Conservation (phyloP, 2,113 vertebrate genomes). For the Eulemur rufifrons region DNA sequence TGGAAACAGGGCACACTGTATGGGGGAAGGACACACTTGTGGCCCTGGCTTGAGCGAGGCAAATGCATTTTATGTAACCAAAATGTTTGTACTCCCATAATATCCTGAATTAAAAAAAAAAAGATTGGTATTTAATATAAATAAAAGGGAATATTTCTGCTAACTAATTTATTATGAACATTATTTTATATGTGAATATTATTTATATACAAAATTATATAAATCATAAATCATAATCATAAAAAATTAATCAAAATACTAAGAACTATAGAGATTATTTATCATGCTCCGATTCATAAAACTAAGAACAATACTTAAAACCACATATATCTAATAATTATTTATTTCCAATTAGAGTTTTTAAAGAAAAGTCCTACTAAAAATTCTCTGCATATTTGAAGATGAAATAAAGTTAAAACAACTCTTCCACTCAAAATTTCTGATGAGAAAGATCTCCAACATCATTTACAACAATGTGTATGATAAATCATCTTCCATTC, state of each 20-base stretch:
- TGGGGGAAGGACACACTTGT: too few species aligned
- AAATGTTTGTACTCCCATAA: too few species aligned
- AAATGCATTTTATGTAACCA: too few species aligned
- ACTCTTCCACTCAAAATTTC: background rate
- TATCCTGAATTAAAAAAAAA: background rate
- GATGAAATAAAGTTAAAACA: conserved; percentile 15
- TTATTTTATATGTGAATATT: background rate
- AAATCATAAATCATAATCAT: background rate
- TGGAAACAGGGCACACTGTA: too few species aligned
- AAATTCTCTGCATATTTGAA: background rate
- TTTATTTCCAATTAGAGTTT: background rate
- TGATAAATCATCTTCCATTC: background rate
- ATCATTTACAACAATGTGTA: background rate
- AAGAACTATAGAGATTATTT: background rate
- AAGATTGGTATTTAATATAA: background rate
- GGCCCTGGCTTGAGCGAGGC: too few species aligned
- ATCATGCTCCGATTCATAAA: background rate
- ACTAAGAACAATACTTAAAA: background rate
- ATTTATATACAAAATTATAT: background rate
- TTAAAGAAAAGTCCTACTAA: background rate
- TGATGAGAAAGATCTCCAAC: background rate
- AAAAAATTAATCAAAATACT: background rate
- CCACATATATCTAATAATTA: background rate
- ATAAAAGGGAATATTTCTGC: background rate
- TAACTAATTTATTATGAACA: background rate